These are phyloP conservation scores for Lampropteryx suffumata DNA, from an alignment of 2,888 invertebrate species.

Conservation along the genomic window DNA sequence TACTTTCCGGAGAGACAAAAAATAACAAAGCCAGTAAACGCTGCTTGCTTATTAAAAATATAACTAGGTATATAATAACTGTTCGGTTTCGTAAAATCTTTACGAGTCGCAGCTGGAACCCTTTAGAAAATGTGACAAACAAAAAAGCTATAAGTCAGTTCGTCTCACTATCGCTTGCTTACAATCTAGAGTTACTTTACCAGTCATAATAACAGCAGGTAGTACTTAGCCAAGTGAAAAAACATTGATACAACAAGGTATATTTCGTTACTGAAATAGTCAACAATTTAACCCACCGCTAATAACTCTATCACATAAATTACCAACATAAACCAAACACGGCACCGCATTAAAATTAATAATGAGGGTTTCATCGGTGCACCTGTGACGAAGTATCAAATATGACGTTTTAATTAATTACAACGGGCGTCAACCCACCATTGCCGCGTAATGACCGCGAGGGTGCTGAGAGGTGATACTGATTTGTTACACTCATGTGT, in stretches of 20 bases:
- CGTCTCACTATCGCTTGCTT: too few relatives aligned
- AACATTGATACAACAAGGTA: too few relatives aligned
- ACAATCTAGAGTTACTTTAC: too few relatives aligned
- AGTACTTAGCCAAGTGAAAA: too few relatives aligned
- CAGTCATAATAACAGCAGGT: too few relatives aligned
- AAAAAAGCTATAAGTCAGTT: too few relatives aligned
- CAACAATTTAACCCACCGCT: slow-evolving; percentile 7
- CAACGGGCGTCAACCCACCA: slow-evolving; percentile 45
- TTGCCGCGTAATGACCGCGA: slow-evolving; percentile 52
- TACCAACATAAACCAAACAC: slow-evolving; percentile 24
- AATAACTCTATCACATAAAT: slow-evolving; percentile 32
- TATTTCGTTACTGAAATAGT: not conserved
- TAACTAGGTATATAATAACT: not conserved
- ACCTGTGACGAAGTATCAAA: slow-evolving; percentile 58
- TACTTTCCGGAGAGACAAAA: slow-evolving; percentile 53
- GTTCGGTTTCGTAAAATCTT: too few relatives aligned
- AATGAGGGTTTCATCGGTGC: slow-evolving; percentile 54
- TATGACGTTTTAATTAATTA: slow-evolving; percentile 70
- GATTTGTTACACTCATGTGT: slow-evolving; percentile 47
- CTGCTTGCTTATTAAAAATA: slow-evolving; percentile 32
- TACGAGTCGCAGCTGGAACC: too few relatives aligned
- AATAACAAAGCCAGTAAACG: slow-evolving; percentile 41
- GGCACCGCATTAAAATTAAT: slow-evolving; percentile 36
- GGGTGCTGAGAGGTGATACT: slow-evolving; percentile 54
- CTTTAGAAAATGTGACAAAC: too few relatives aligned